Evolutionary conservation across 2,113 vertebrate species (phyloP).

Genomic region (Globicephala melas): DNA sequence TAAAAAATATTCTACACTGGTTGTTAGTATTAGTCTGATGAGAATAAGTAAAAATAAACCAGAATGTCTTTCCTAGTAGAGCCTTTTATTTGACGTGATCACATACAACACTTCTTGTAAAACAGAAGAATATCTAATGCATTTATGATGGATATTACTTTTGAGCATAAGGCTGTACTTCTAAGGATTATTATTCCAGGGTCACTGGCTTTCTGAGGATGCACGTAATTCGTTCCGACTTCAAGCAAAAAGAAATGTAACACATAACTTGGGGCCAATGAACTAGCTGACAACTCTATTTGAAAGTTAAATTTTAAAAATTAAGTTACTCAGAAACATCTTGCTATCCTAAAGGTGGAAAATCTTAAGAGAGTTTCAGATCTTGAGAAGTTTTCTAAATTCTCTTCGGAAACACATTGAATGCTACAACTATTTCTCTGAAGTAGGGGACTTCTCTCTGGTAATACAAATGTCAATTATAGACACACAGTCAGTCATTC

Average conservation of each 20-base stretch:
- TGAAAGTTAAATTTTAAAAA: neutral
- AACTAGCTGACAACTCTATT: neutral
- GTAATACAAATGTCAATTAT: neutral
- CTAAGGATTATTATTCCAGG: neutral
- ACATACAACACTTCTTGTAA: neutral
- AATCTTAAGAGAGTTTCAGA: neutral
- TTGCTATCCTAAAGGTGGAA: neutral
- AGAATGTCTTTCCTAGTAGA: neutral
- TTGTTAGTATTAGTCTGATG: neutral
- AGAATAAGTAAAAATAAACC: neutral
- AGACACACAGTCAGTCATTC: neutral
- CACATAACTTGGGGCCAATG: neutral
- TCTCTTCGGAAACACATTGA: neutral
- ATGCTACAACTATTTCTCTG: conserved; percentile 6
- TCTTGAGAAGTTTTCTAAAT: neutral
- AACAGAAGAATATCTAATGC: neutral
- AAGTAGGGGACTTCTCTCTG: neutral
- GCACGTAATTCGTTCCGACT: neutral
- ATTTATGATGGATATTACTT: neutral
- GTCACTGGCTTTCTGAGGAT: neutral
- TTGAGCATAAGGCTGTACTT: neutral
- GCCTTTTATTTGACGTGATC: neutral
- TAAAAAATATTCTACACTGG: neutral
- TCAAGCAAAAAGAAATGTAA: neutral
- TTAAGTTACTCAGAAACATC: neutral